Base-by-base conservation (phyloP, 2,797 vertebrate genomes). In the Acanthopagrus latus region DNA sequence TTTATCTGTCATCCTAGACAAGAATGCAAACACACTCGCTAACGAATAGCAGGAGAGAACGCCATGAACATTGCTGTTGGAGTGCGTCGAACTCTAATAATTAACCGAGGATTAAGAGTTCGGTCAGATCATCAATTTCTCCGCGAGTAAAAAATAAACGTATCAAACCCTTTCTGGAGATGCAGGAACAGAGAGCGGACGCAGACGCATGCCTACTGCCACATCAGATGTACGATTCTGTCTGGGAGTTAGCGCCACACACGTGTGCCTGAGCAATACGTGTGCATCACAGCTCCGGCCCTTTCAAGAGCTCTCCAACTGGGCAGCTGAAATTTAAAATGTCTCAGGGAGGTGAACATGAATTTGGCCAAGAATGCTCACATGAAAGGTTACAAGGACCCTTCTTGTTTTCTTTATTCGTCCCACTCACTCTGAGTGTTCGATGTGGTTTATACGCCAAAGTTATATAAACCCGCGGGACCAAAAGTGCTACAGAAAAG, bases 21-120 rank as follows among this genome's bases (percentile, higher is more conserved):
- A 90, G 86, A 92, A 94, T 94, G 88, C 86, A 94, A 93, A 93
- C 90, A 93, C 77, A 76, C 80, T 76, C 69, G 62, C 80, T 86
- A 90, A 92, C 88, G 92, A 92, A 91, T 86, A 90, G 85, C 91
- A 92, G 83, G 52, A 82, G 64, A 80, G 72, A 71, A 79, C 56
- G 9, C 55, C 48, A 50, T 67, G 64, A 64, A 76, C 64, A 64
- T 77, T 62, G 57, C 74, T 76, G 62, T 16, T 38, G 68, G 74
- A 71, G 64, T 67, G 71, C 70, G 71, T 33, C 71, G 44, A 76
- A 46, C 76, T 69, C 66, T 76, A 72, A 86, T 86, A 76, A 82
- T 85, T 76, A 78, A 71, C 59, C 2, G 8, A 59, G 33, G 33
- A 47, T 69, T 76, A 3, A 50, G 47, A 62, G 50, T 44, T 73